phyloP scores from a whole-genome alignment of 2,113 vertebrate genomes.

The Macroglossus sobrinus region DNA sequence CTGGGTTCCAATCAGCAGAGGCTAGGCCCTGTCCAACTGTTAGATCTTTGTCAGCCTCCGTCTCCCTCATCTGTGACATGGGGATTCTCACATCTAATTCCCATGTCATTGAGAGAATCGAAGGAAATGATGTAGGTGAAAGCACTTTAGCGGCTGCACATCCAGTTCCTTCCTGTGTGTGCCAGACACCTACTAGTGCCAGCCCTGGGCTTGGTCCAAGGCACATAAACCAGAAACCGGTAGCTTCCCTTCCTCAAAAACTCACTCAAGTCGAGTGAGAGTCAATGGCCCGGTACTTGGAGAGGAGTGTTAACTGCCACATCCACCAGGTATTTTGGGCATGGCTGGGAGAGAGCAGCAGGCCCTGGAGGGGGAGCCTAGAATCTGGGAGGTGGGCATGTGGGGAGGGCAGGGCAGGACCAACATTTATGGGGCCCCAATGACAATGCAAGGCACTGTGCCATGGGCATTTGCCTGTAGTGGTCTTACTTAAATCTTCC shows the following conservation, averaged over 20 bases:
- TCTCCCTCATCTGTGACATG: not conserved
- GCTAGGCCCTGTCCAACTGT: not conserved
- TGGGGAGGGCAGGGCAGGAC: not conserved
- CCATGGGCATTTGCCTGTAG: fast-evolving
- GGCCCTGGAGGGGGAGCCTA: not conserved
- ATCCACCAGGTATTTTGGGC: not conserved
- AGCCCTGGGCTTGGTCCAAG: not conserved
- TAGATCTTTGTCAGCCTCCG: not conserved
- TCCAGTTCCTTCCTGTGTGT: not conserved
- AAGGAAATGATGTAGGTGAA: not conserved
- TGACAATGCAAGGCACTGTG: fast-evolving
- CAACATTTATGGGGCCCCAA: fast-evolving
- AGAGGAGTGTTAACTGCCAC: not conserved
- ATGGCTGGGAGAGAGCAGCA: fast-evolving
- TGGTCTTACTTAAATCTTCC: not conserved
- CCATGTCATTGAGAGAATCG: not conserved
- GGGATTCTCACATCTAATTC: not conserved
- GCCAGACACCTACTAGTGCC: not conserved
- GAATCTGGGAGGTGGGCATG: too few relatives aligned
- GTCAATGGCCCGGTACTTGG: not conserved
- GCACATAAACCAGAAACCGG: not conserved
- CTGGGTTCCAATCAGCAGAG: not conserved
- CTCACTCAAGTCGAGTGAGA: not conserved
- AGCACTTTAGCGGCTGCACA: not conserved
- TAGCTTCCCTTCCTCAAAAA: not conserved